Evolutionary conservation across 2,888 invertebrate species (phyloP).

Genomic region (Scaptomyza caliginosa): DNA sequence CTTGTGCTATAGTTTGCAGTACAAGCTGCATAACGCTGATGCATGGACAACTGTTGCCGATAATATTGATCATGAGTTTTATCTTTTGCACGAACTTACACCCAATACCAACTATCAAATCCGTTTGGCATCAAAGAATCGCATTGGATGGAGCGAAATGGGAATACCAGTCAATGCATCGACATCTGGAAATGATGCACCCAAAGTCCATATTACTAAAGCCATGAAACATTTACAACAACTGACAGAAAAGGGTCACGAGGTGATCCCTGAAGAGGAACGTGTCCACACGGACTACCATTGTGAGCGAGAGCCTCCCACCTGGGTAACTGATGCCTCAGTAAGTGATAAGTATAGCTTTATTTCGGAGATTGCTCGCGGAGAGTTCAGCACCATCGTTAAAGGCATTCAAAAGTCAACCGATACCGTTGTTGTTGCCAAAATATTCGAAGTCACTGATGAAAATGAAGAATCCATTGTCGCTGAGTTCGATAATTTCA

Average conservation of each 20-base stretch:
- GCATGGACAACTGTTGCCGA: slow-evolving; percentile 94
- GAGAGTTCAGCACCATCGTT: slow-evolving; percentile 93
- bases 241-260: slow-evolving; percentile 92
- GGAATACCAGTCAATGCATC: slow-evolving; percentile 92
- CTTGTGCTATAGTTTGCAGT: slow-evolving; percentile 94
- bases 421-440: slow-evolving; percentile 92
- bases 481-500: slow-evolving; percentile 93
- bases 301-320: slow-evolving; percentile 89
- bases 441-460: slow-evolving; percentile 89
- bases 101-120: slow-evolving; percentile 94
- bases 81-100: slow-evolving; percentile 90
- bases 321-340: slow-evolving; percentile 88
- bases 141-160: slow-evolving; percentile 96
- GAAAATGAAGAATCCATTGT: slow-evolving; percentile 88
- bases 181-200: slow-evolving; percentile 88
- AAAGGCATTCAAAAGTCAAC: slow-evolving; percentile 91
- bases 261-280: slow-evolving; percentile 87
- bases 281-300: slow-evolving; percentile 89
- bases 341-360: slow-evolving; percentile 92
- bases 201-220: slow-evolving; percentile 91
- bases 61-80: slow-evolving; percentile 97
- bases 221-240: slow-evolving; percentile 94
- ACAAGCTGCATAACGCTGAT: slow-evolving; percentile 89
- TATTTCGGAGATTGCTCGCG: slow-evolving; percentile 93
- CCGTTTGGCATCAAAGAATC: slow-evolving; percentile 93